phyloP scores from a whole-genome alignment of 2,888 invertebrate genomes.

The Onthophagus sagittarius region DNA sequence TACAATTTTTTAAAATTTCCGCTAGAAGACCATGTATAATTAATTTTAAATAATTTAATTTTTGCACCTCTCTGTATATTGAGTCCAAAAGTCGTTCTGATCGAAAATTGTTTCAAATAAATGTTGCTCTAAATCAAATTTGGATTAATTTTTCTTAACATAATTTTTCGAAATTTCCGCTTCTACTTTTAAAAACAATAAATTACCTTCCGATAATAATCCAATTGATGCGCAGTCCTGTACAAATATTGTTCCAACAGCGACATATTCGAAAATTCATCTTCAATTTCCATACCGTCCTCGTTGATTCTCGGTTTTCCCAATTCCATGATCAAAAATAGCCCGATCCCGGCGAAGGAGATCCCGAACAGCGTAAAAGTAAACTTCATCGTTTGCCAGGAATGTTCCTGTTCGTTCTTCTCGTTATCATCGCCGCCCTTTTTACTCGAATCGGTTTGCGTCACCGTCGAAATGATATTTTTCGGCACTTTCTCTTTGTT shows the following conservation, averaged over 20 bases:
- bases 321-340: constrained; percentile 63
- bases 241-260: constrained; percentile 65
- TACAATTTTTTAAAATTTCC: too few relatives aligned
- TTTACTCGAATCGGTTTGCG: constrained; percentile 9
- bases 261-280: constrained; percentile 70
- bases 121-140: too few relatives aligned
- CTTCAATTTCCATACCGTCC: constrained; percentile 63
- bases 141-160: too few relatives aligned
- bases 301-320: constrained; percentile 71
- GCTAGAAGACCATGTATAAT: too few relatives aligned
- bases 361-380: constrained; percentile 55
- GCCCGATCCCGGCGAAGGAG: constrained; percentile 56
- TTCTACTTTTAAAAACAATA: too few relatives aligned
- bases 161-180: too few relatives aligned
- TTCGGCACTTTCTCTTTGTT: background rate
- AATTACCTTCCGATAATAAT: constrained; percentile 42
- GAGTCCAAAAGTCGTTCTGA: too few relatives aligned
- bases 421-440: constrained; percentile 1
- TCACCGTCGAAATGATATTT: constrained; percentile 15
- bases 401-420: constrained; percentile 29
- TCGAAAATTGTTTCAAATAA: too few relatives aligned
- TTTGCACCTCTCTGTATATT: too few relatives aligned
- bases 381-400: constrained; percentile 44
- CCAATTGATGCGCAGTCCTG: constrained; percentile 53
- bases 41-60: too few relatives aligned